A percentile compares a stretch with the other conserved stretches of the same genome.
phyloP scores from a whole-genome alignment of 2,797 vertebrate genomes.

The Acipenser oxyrinchus region DNA sequence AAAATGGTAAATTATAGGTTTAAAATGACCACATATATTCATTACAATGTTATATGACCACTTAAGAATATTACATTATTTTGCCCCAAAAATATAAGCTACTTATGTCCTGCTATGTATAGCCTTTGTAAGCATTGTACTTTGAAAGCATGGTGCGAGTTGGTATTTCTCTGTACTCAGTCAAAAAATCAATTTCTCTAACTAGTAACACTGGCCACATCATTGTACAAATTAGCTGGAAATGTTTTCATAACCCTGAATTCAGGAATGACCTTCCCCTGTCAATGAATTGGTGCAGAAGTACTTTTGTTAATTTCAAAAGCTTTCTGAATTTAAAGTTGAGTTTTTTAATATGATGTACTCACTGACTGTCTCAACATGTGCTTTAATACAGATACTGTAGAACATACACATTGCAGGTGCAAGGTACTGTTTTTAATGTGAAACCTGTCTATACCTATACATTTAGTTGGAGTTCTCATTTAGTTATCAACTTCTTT shows the following conservation, averaged over 20 bases:
- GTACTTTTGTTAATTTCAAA: neutral
- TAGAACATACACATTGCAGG: no score
- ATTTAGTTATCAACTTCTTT: neutral
- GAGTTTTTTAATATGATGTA: no score
- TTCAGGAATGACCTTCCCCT: neutral
- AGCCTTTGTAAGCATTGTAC: neutral
- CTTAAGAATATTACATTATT: no score
- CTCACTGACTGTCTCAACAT: no score
- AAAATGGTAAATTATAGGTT: no score
- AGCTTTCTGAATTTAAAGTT: neutral
- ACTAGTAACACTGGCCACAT: neutral
- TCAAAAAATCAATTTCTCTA: neutral
- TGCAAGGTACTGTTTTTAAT: no score
- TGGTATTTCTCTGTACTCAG: neutral
- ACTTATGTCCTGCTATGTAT: neutral
- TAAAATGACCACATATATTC: no score
- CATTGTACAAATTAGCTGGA: neutral
- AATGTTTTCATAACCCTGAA: constrained; percentile 4
- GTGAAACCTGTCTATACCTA: no score
- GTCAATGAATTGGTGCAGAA: neutral
- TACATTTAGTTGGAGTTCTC: no score
- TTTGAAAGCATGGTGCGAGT: neutral
- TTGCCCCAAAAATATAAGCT: no score
- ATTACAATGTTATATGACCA: no score
- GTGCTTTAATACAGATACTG: no score